These are phyloP conservation scores for Dendrocincla tyrannina DNA, from an alignment of 2,797 vertebrate species.

Conservation along the genomic window DNA sequence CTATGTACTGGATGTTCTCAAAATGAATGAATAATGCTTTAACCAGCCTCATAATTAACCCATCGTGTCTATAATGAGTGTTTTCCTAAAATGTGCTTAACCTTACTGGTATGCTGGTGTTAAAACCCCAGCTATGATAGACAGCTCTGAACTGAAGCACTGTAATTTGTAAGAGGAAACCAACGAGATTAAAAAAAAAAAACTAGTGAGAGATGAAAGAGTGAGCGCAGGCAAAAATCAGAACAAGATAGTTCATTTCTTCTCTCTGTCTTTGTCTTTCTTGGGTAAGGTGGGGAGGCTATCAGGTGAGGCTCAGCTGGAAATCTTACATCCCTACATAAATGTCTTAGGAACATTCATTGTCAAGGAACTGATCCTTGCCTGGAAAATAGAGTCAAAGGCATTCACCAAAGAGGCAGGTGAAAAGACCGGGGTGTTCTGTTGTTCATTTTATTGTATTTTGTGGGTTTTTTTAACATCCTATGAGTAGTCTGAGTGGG, in stretches of 20 bases:
- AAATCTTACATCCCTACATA: constrained; percentile 55
- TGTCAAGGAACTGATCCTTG: constrained; percentile 52
- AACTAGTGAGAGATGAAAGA: background rate
- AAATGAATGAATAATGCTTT: background rate
- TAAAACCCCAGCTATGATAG: background rate
- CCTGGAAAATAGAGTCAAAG: constrained; percentile 7
- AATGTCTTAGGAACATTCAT: constrained; percentile 41
- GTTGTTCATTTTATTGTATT: background rate
- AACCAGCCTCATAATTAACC: background rate
- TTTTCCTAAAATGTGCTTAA: background rate
- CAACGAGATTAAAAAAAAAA: background rate
- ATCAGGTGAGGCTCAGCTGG: background rate
- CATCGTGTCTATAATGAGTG: background rate
- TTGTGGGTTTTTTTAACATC: background rate
- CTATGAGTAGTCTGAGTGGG: background rate
- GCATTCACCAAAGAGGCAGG: constrained; percentile 49
- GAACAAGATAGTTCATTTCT: background rate
- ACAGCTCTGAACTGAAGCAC: background rate
- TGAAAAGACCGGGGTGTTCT: background rate
- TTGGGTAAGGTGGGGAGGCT: background rate
- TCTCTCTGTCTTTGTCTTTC: background rate
- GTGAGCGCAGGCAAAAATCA: background rate
- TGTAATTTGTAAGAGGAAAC: background rate
- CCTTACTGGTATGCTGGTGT: background rate
- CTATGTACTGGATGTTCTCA: background rate